Evolutionary conservation across 2,888 invertebrate genomes (phyloP), one percentile per base, ranked within the genome.

Genomic region (Monochamus alternatus): DNA sequence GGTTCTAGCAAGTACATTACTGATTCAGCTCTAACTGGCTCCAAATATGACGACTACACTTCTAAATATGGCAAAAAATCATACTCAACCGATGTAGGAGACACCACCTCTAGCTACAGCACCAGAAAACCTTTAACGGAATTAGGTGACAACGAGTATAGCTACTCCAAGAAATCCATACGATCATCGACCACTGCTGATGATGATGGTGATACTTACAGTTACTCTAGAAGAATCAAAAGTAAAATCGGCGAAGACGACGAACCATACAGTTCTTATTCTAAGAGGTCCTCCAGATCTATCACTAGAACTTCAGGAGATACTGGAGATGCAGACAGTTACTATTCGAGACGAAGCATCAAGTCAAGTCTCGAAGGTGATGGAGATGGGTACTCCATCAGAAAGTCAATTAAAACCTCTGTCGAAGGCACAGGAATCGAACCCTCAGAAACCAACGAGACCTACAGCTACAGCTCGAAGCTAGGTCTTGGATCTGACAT

Each of bases 311-410:
- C 78, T 47, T 75, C 80, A 22, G 70, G 76, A 30, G 82, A 78
- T 66, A 74, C 75, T 47, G 83, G 76, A 4, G 82, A 81, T 51
- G 84, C 79, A 30, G 84, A 84, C 67, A 82, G 82, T 44, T 86
- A 84, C 64, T 86, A 84, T 55, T 81, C 81, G 3, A 85, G 81
- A 78, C 82, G 84, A 73, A 82, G 83, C 1, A 79, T 85, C 2
- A 80, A 81, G 44, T 78, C 83, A 3, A 75, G 82, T n/a, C 73
- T 83, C 9, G 86, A 86, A 32, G 86, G 86, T 31, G 87, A 86
- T 73, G 85, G 84, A 47, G 86, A 87, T 67, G 81, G 82, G n/a
- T 83, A 85, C 68, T 80, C 81, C 0, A 77, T 86, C n/a, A 83
- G 84, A 77, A 85, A 82, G 78, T 83, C 85, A 0, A 75, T 85